phyloP scores from a whole-genome alignment of 2,888 invertebrate genomes.

The Aspidapion aeneum region DNA sequence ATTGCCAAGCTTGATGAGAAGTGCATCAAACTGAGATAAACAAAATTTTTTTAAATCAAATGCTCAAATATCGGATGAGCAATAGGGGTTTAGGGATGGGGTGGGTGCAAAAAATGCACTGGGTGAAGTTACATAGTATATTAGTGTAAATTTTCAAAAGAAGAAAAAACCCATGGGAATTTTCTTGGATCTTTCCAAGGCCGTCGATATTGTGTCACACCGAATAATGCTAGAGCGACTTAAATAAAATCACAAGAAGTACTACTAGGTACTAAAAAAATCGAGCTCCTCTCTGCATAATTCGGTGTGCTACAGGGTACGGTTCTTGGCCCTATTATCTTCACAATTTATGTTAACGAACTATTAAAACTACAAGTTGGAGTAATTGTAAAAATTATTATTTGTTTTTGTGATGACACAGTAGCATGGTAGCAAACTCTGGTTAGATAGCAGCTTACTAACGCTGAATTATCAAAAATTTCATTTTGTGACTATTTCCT shows the following conservation, averaged over 20 bases:
- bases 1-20: not conserved
- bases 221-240: not conserved
- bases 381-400: not conserved
- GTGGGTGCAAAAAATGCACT: not conserved
- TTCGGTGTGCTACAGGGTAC: not conserved
- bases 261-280: not conserved
- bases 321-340: not conserved
- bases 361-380: not conserved
- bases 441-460: not conserved
- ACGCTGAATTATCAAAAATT: not conserved
- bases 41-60: not conserved
- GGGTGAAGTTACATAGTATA: no score
- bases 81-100: not conserved
- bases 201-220: not conserved
- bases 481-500: not conserved
- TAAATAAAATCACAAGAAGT: not conserved
- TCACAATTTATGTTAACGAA: not conserved
- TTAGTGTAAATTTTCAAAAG: no score
- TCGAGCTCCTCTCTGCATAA: not conserved
- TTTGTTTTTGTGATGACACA: not conserved
- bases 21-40: not conserved
- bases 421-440: not conserved
- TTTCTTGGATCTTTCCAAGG: not conserved
- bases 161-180: not conserved
- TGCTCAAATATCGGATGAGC: not conserved